A percentile compares a stretch with the other conserved stretches of the same genome.
phyloP scores from a whole-genome alignment of 2,888 invertebrate genomes.

The Diarsia brunnea region DNA sequence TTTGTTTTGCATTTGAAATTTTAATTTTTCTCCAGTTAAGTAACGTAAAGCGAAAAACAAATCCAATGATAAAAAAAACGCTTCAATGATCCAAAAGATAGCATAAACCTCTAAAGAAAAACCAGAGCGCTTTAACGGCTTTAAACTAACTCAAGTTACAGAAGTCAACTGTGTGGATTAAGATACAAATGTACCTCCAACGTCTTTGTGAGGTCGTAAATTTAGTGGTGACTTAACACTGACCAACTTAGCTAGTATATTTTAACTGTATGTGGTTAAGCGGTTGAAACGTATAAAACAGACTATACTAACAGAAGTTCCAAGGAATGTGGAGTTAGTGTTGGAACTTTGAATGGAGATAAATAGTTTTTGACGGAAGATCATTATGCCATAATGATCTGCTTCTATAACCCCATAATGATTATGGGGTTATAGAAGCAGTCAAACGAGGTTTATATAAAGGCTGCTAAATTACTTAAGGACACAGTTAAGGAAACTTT shows the following conservation, averaged over 20 bases:
- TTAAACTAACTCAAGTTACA: slow-evolving; percentile 33
- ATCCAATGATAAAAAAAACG: neutral
- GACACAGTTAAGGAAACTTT: no score
- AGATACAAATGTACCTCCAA: slow-evolving; percentile 32
- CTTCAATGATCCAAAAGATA: neutral
- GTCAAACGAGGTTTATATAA: neutral
- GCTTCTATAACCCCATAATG: no score
- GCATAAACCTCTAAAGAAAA: slow-evolving; percentile 25
- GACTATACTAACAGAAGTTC: slow-evolving; percentile 7
- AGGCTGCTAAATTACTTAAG: no score
- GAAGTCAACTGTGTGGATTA: slow-evolving; percentile 36
- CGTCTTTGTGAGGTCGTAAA: slow-evolving; percentile 47
- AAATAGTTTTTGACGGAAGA: neutral
- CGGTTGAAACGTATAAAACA: slow-evolving; percentile 15
- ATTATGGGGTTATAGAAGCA: neutral
- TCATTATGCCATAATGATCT: no score
- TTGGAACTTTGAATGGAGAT: slow-evolving; percentile 3
- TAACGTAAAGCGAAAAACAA: neutral
- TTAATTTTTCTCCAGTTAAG: neutral
- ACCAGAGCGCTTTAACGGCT: slow-evolving; percentile 17
- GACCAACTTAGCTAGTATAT: slow-evolving; percentile 48
- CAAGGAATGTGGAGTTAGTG: neutral
- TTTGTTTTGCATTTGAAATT: no score
- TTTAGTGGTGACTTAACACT: slow-evolving; percentile 48
- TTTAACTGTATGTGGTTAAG: slow-evolving; percentile 40